Base-by-base conservation (phyloP, 2,888 invertebrate genomes). In the Agrochola macilenta region DNA sequence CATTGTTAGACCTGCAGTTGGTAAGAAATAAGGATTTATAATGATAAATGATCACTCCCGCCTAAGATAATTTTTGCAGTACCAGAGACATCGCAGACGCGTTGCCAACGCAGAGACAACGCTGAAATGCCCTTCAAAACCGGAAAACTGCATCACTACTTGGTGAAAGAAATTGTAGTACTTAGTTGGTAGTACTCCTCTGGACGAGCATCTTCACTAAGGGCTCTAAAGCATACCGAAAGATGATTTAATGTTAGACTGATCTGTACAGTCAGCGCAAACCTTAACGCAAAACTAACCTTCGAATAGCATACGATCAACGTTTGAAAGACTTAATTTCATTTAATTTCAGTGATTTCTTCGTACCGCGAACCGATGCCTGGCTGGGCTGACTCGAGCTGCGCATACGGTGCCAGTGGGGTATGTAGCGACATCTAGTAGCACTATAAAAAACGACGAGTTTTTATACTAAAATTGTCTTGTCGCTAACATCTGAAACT, bases 341-440 rank as follows among this genome's bases (percentile, higher is more conserved):
- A n/a, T 39, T 4, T 65, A 46, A 3, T 84, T 86, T 17, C 88
- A 90, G 89, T 90, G 5, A 74, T 87, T 46, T 81, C 87, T 0
- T 81, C 90, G 0, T 86, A 85, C 64, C 64, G 82, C 1, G 90
- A 89, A 52, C 90, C 91, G 0, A 57, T 81, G 12, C 90, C 91
- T 0, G 91, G 91, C 0, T 91, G 91, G 91, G 74, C 89, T 1
- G 91, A 91, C 60, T 65, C 72, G 0, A 90, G 83, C 68, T 88
- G 82, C 35, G 79, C 88, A 0, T 90, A 84, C 58, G 91, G 91
- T 3, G 89, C 91, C 0, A 86, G 85, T 54, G 90, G 91, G 30
- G 91, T 91, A 79, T 80, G 90, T 81, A 64, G 2, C 17, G 3
- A 30, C 46, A n/a, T 23, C 23, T 66, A 46, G 11, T 35, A 35